Evolutionary conservation across 2,888 invertebrate genomes (phyloP), one percentile per base, ranked within the genome.

Genomic region (Hemicrepidius hirtus): DNA sequence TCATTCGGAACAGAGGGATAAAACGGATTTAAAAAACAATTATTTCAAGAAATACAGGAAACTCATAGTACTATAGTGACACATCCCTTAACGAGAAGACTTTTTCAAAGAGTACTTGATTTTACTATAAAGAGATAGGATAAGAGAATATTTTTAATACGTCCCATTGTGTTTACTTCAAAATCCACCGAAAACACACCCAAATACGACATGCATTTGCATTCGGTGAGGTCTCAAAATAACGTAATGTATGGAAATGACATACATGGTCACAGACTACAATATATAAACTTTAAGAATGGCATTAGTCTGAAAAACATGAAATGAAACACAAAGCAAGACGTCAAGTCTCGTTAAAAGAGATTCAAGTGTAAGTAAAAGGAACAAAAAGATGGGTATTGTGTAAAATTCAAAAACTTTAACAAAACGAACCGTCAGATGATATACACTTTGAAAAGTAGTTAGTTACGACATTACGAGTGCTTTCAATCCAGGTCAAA

Each of bases 401-500:
- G 37, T 37, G 12, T 37, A 21, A 35, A 57, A 20, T 21, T 57
- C 20, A 1, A 46, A 46, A 53, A 13, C 6, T 37, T 20, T 18
- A 40, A 65, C 37, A 53, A 65, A 13, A 50, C 4, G n/a, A 18
- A 50, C 28, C 55, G 35, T 55, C 53, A 35, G 18, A 49, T 53
- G 28, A 41, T n/a, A 32, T 3, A 40, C 18, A 50, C 35, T 50
- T 12, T 21, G 37, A 50, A 66, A 67, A 46, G 59, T 40, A 32
- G 57, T 55, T 32, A 41, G 55, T 44, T 20, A 44, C 60, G 35
- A 41, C 41, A 60, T 41, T 24, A 28, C n/a, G 21, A 32, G 41
- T 21, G 24, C 50, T 16, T n/a, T 55, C 37, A 16, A 70, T 70
- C 50, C 64, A 65, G 70, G 70, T 70, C 70, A 70, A 65, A 70